phyloP scores from a whole-genome alignment of 1,140 invertebrate species.

The Lasaia peninsularis region DNA sequence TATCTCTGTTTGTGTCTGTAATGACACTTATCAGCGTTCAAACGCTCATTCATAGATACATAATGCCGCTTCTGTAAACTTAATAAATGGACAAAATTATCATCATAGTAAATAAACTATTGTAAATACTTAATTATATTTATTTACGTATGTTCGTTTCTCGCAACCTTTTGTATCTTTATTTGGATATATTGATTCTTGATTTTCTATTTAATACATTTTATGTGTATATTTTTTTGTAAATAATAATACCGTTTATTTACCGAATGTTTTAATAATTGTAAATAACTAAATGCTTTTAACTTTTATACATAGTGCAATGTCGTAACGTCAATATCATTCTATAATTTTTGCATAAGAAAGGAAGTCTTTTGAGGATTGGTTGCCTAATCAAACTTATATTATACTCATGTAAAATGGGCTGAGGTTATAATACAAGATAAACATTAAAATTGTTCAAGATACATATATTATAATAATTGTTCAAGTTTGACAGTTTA shows the following conservation, averaged over 20 bases:
- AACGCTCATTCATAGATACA: neutral
- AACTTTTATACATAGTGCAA: neutral
- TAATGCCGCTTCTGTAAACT: neutral
- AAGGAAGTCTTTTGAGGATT: no score
- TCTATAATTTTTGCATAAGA: no score
- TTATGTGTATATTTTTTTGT: constrained; percentile 12
- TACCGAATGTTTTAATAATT: constrained; percentile 1
- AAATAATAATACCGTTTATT: constrained; percentile 1
- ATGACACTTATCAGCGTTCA: neutral
- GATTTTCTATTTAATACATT: neutral
- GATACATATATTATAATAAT: no score
- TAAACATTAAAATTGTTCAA: no score
- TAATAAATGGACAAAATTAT: constrained; percentile 15
- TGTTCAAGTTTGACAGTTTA: no score
- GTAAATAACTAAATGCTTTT: neutral
- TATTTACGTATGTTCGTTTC: constrained; percentile 33
- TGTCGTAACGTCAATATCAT: neutral
- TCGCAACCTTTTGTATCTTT: constrained; percentile 50
- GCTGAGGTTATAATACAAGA: no score
- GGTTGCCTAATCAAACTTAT: no score
- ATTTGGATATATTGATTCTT: constrained; percentile 24
- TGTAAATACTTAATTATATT: constrained; percentile 47
- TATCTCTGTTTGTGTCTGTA: neutral
- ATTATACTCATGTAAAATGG: no score
- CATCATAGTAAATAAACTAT: constrained; percentile 19